These are phyloP conservation scores for Sussaba pulchella DNA, from an alignment of 2,888 invertebrate genomes.

Conservation along the genomic window DNA sequence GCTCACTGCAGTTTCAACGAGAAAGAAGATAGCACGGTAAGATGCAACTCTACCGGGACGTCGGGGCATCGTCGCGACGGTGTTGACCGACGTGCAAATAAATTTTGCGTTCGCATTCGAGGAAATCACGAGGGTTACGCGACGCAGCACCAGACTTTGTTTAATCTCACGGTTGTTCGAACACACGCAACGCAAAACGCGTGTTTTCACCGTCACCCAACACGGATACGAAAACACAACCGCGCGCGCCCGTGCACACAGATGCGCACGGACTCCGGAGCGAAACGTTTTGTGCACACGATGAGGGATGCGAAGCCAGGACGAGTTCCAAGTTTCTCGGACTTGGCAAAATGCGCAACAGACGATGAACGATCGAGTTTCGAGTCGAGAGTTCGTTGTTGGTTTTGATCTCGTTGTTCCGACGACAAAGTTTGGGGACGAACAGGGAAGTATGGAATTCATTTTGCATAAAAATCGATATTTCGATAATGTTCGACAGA, in stretches of 20 bases:
- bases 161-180: conserved; percentile 65
- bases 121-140: conserved; percentile 59
- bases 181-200: conserved; percentile 52
- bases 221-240: conserved; percentile 3
- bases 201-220: neutral
- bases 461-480: too few relatives aligned
- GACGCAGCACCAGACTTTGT: conserved; percentile 67
- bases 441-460: too few relatives aligned
- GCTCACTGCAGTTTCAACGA: conserved; percentile 46
- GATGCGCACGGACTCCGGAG: neutral
- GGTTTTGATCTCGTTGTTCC: conserved; percentile 13
- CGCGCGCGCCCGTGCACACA: conserved; percentile 25
- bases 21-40: conserved; percentile 51
- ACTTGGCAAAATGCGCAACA: conserved; percentile 29
- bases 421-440: neutral
- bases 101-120: conserved; percentile 66
- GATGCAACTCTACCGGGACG: too few relatives aligned
- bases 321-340: conserved; percentile 20
- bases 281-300: conserved; percentile 22
- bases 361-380: conserved; percentile 44
- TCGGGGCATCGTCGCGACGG: too few relatives aligned
- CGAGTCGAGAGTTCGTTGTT: conserved; percentile 22
- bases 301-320: neutral
- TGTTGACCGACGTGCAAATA: conserved; percentile 61
- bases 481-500: too few relatives aligned